Conservation (phyloP, 2,113 vertebrate species). For the Labeo rohita region DNA sequence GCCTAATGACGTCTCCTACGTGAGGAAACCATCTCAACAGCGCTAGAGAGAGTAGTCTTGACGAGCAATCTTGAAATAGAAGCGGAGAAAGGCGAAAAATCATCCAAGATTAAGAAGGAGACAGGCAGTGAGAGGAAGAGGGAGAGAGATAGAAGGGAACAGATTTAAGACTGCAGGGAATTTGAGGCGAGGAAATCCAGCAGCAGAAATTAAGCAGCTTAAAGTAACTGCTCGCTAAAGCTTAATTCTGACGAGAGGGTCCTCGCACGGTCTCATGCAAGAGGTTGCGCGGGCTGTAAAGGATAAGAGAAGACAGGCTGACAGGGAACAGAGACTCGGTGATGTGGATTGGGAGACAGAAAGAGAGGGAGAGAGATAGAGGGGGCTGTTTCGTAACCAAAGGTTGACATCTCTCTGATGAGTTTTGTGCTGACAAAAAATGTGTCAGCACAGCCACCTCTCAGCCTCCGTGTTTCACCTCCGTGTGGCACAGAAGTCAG, state of each 20-base stretch:
- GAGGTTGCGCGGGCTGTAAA: slow-evolving; percentile 48
- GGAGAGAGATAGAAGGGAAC: slow-evolving; percentile 55
- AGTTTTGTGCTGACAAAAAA: slow-evolving; percentile 25
- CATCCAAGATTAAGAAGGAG: slow-evolving; percentile 49
- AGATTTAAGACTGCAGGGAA: slow-evolving; percentile 74
- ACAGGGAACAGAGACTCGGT: slow-evolving; percentile 41
- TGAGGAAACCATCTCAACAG: slow-evolving; percentile 44
- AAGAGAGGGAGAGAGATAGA: slow-evolving; percentile 41
- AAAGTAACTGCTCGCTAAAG: slow-evolving; percentile 75
- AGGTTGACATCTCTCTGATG: slow-evolving; percentile 50
- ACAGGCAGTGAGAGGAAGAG: slow-evolving; percentile 36
- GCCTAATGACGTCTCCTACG: slow-evolving; percentile 30
- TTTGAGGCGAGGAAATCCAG: slow-evolving; percentile 73
- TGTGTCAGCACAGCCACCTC: slow-evolving; percentile 22
- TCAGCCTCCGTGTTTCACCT: slow-evolving; percentile 13
- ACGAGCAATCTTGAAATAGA: slow-evolving; percentile 41
- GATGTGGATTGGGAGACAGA: slow-evolving; percentile 7
- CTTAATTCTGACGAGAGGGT: slow-evolving; percentile 73
- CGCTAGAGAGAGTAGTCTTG: slow-evolving; percentile 50
- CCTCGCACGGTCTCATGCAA: slow-evolving; percentile 71
- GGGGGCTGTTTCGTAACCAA: slow-evolving; percentile 57
- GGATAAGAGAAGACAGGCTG: slow-evolving; percentile 58
- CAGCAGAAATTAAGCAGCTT: slow-evolving; percentile 81
- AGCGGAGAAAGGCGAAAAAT: slow-evolving; percentile 32
- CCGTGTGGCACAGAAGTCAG: not conserved